Conservation (phyloP, 2,797 vertebrate species). For the Liasis olivaceus region DNA sequence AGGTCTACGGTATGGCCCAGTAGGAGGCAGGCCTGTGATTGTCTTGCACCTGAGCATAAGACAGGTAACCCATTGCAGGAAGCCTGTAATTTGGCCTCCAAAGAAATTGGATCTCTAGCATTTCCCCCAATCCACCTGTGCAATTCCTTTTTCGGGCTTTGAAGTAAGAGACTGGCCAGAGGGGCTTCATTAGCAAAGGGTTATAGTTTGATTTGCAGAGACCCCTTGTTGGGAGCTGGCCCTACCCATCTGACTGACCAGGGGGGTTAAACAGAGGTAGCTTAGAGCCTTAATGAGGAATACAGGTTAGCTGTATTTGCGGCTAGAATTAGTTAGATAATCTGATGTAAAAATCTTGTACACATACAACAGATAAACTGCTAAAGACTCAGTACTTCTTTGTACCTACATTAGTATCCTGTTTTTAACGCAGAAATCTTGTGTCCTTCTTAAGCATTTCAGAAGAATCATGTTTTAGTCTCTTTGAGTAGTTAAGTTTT, state of each 20-base stretch:
- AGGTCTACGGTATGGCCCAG: slow-evolving; percentile 9
- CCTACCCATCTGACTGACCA: not conserved
- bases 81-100: slow-evolving; percentile 36
- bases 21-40: slow-evolving; percentile 16
- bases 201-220: slow-evolving; percentile 13
- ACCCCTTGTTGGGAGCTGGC: not conserved
- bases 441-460: not conserved
- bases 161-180: slow-evolving; percentile 31
- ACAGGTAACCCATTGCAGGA: slow-evolving; percentile 22
- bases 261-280: not conserved
- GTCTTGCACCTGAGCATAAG: slow-evolving; percentile 21
- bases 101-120: slow-evolving; percentile 17
- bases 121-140: slow-evolving; percentile 11
- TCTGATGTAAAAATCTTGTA: not conserved
- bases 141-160: slow-evolving; percentile 24
- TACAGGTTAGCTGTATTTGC: not conserved
- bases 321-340: not conserved
- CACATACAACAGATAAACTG: not conserved
- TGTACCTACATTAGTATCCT: not conserved
- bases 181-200: slow-evolving; percentile 26
- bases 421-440: not conserved
- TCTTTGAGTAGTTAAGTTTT: not conserved
- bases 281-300: not conserved
- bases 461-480: not conserved
- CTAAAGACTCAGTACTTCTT: not conserved